phyloP scores from a whole-genome alignment of 1,140 invertebrate genomes.

The Hormaphis cornu region DNA sequence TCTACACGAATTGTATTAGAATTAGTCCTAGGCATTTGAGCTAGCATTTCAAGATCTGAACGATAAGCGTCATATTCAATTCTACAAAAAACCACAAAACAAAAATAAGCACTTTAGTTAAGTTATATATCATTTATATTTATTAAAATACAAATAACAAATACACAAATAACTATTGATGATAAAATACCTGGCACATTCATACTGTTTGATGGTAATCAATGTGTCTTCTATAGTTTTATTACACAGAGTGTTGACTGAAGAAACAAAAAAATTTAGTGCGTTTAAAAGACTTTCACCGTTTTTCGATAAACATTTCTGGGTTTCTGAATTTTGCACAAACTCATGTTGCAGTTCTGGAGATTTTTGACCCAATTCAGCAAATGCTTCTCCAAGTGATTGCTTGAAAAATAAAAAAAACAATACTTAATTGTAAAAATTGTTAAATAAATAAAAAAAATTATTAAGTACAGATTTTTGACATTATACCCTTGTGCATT shows the following conservation, averaged over 20 bases:
- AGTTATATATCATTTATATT: too few relatives aligned
- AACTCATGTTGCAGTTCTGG: slow-evolving; percentile 92
- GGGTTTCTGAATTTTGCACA: slow-evolving; percentile 89
- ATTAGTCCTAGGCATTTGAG: slow-evolving; percentile 53
- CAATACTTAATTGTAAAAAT: too few relatives aligned
- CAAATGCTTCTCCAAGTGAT: slow-evolving; percentile 78
- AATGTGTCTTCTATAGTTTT: slow-evolving; percentile 96
- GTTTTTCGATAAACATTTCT: slow-evolving; percentile 85
- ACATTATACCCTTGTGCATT: too few relatives aligned
- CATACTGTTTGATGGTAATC: slow-evolving; percentile 84
- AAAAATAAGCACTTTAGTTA: too few relatives aligned
- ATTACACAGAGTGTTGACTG: slow-evolving; percentile 87
- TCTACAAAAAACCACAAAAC: slow-evolving; percentile 48
- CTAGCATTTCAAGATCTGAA: slow-evolving; percentile 73
- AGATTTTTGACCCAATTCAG: slow-evolving; percentile 87
- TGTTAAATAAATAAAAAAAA: too few relatives aligned
- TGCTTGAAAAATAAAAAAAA: slow-evolving; percentile 47
- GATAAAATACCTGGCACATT: slow-evolving; percentile 64
- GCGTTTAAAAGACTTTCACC: slow-evolving; percentile 84
- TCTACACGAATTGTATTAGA: slow-evolving; percentile 54
- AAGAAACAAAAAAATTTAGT: slow-evolving; percentile 91
- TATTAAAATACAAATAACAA: too few relatives aligned
- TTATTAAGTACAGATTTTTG: slow-evolving; percentile 31
- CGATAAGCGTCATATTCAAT: slow-evolving; percentile 96
- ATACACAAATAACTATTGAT: background rate